phyloP scores from a whole-genome alignment of 35 echinoderm and acorn worm species.

The Apostichopus parvimensis region DNA sequence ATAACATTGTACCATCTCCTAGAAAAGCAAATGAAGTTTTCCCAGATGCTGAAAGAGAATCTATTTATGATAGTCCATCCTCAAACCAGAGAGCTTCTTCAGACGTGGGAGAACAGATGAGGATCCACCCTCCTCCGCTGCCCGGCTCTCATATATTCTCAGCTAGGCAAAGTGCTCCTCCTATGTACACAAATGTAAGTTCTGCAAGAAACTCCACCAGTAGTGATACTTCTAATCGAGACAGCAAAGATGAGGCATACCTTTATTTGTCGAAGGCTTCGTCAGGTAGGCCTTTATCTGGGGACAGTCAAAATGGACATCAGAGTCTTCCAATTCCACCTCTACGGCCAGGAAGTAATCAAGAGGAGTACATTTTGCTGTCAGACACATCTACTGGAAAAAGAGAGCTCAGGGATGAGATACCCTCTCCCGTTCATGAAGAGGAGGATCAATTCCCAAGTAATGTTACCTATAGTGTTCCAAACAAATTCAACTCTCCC shows the following conservation, averaged over 20 bases:
- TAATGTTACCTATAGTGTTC: not conserved
- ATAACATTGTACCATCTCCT: not conserved
- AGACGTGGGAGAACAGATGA: not conserved
- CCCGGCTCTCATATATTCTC: not conserved
- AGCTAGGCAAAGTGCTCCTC: not conserved
- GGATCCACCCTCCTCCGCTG: not conserved
- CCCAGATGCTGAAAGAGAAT: not conserved
- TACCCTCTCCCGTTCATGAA: not conserved
- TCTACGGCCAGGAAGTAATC: not conserved
- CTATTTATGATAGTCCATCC: constrained; percentile 36
- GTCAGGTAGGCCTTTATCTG: not conserved
- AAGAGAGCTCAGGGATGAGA: not conserved
- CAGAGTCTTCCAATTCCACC: constrained; percentile 2
- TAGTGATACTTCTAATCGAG: not conserved
- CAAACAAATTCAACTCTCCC: not conserved
- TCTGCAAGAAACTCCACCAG: not conserved
- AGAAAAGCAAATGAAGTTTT: not conserved
- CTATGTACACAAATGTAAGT: constrained; percentile 37
- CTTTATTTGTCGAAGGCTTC: not conserved
- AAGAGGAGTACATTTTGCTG: constrained; percentile 17
- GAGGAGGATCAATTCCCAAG: not conserved
- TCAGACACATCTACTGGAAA: constrained; percentile 16
- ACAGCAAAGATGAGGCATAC: not conserved
- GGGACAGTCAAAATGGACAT: not conserved
- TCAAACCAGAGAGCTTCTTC: constrained; percentile 24